Evolutionary conservation across 2,797 vertebrate genomes (phyloP).

Genomic region (Artibeus jamaicensis): DNA sequence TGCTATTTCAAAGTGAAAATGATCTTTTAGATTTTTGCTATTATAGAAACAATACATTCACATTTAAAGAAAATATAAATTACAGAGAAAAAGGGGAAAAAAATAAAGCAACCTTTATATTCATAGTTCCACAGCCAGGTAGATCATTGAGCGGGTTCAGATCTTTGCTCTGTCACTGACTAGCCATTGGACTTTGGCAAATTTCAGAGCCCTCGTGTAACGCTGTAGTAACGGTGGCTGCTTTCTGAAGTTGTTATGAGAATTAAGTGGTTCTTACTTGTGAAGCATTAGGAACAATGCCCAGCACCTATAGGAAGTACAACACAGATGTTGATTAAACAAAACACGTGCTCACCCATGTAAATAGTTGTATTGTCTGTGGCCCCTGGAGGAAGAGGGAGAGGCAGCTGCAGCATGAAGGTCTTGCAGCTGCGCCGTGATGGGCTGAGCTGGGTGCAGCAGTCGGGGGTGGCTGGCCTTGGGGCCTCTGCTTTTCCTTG

Average conservation of each 20-base stretch:
- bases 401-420: not conserved
- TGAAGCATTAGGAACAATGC: not conserved
- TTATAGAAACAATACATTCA: constrained; percentile 7
- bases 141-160: not conserved
- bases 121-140: not conserved
- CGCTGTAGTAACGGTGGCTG: not conserved
- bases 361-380: not conserved
- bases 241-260: not conserved
- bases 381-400: not conserved
- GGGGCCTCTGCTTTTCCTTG: not conserved
- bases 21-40: not conserved
- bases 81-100: not conserved
- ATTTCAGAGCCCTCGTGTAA: not conserved
- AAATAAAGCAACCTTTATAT: not conserved
- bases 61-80: not conserved
- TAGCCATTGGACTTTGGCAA: not conserved
- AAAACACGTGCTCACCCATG: not conserved
- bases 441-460: not conserved
- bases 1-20: constrained; percentile 41
- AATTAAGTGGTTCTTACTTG: not conserved
- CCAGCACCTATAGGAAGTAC: not conserved
- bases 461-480: accelerated
- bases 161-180: not conserved
- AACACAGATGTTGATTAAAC: not conserved
- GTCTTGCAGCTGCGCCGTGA: accelerated